These are phyloP conservation scores for Scaeva pyrastri DNA, from an alignment of 2,888 invertebrate species.

Conservation along the genomic window DNA sequence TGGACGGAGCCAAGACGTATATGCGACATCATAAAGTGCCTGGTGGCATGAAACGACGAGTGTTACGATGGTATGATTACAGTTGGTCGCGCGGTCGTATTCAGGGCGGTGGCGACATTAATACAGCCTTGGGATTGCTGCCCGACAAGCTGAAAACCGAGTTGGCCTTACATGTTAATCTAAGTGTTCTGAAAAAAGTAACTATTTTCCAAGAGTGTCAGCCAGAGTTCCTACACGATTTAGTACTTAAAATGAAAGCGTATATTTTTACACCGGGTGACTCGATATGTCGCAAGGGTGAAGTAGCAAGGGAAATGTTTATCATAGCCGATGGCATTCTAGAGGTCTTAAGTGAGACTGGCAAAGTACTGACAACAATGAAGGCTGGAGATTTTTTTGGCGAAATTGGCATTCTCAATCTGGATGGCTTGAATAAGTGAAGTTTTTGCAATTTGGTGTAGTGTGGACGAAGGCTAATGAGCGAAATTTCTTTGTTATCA, in stretches of 20 bases:
- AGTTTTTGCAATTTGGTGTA: neutral
- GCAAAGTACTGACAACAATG: slow-evolving; percentile 97
- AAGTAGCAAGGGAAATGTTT: slow-evolving; percentile 98
- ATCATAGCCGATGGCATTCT: slow-evolving; percentile 98
- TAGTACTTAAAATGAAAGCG: slow-evolving; percentile 98
- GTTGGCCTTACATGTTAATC: slow-evolving; percentile 96
- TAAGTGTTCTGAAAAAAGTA: slow-evolving; percentile 97
- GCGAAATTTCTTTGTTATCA: neutral
- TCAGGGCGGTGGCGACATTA: slow-evolving; percentile 98
- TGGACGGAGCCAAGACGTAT: slow-evolving; percentile 98
- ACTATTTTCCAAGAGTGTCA: slow-evolving; percentile 99
- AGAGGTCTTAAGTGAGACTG: slow-evolving; percentile 97
- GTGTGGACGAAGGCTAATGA: neutral
- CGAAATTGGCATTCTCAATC: slow-evolving; percentile 97
- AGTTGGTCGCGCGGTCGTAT: slow-evolving; percentile 98
- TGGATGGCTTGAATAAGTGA: slow-evolving; percentile 97
- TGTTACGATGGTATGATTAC: slow-evolving; percentile 98
- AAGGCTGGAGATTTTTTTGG: slow-evolving; percentile 99
- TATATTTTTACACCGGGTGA: slow-evolving; percentile 99
- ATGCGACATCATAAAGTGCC: slow-evolving; percentile 98
- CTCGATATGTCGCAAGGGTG: slow-evolving; percentile 96
- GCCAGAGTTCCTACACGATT: slow-evolving; percentile 97
- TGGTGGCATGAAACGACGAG: slow-evolving; percentile 97
- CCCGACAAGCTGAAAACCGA: slow-evolving; percentile 99
- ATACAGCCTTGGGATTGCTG: slow-evolving; percentile 95